Percentiles rank a stretch among this genome's conserved stretches.
Conservation (phyloP, 1,140 invertebrate genomes). For the Proctacanthus coquilletti region DNA sequence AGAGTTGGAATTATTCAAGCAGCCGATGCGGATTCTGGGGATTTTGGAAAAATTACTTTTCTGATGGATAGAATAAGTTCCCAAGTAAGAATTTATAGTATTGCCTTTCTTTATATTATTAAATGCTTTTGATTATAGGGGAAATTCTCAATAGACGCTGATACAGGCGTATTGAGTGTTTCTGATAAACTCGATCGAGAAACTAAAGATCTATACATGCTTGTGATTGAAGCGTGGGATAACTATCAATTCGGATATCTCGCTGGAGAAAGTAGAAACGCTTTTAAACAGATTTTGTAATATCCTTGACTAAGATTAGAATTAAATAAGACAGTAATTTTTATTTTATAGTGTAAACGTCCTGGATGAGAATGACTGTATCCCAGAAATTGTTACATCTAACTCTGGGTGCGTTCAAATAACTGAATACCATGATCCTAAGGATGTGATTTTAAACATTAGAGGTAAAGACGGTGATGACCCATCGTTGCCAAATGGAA, state of each 20-base stretch:
- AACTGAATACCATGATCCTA: conserved; percentile 75
- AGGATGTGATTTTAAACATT: conserved; percentile 56
- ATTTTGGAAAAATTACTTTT: conserved; percentile 83
- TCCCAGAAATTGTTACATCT: conserved; percentile 46
- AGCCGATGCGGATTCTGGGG: conserved; percentile 68
- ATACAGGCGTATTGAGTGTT: conserved; percentile 65
- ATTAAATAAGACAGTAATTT: conserved; percentile 7
- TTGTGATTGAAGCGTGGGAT: conserved; percentile 87
- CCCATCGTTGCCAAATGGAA: conserved; percentile 58
- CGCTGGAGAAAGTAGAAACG: conserved; percentile 78
- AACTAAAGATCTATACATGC: conserved; percentile 51
- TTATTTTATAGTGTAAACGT: conserved; percentile 35
- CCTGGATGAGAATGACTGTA: conserved; percentile 75
- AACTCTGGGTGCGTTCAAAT: conserved; percentile 52
- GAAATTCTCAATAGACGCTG: conserved; percentile 72
- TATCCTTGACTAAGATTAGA: conserved; percentile 20
- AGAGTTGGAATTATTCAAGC: conserved; percentile 60
- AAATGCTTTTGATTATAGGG: conserved; percentile 28
- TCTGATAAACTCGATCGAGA: conserved; percentile 72
- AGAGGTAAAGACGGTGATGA: conserved; percentile 73
- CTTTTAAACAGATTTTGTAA: conserved; percentile 81
- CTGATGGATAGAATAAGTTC: conserved; percentile 71
- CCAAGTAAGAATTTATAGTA: conserved; percentile 25
- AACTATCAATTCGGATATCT: conserved; percentile 86
- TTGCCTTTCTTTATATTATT: conserved; percentile 26